Base-by-base conservation (phyloP, 2,888 invertebrate species). In the Lamellibrachia satsuma region DNA sequence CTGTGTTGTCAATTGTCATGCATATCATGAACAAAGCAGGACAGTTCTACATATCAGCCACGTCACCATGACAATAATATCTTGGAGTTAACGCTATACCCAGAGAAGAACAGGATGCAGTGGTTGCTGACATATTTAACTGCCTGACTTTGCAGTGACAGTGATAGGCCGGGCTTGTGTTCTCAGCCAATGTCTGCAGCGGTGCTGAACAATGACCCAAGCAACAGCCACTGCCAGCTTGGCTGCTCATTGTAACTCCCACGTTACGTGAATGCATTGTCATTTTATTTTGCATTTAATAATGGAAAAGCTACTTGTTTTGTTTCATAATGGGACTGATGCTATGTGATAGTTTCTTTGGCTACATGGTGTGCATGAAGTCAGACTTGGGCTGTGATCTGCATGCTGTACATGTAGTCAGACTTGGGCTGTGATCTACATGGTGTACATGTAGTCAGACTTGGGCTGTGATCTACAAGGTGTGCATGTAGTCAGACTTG, bases 221-320 rank as follows among this genome's bases (percentile, higher is more conserved):
- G 39, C 39, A 39, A n/a, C n/a, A 75, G 75, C 75, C 22, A 75
- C 75, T 0, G 22, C 75, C 22, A 22, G 15, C 75, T 75, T 15
- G 75, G n/a, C 15, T 75, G 75, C 22, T 75, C 75, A 75, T 2
- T 75, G 22, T n/a, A 75, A 75, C 75, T 39, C 15, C 55, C 9
- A 15, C 6, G 75, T n/a, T 75, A 75, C 75, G n/a, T 22, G 75
- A 75, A 15, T 75, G 75, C 75, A 22, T 75, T 6, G n/a, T 22
- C 15, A n/a, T 75, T 75, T 75, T 75, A 75, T 75, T 75, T 75
- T 75, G 75, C 75, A 75, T 75, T 75, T 75, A 75, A 75, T 22
- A n/a, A 75, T 75, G 22, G 3, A 75, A 75, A 39, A 39, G 39
- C 39, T 39, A 39, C 57, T 15, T 11, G 8, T 57, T 75, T 75